Evolutionary conservation across 2,797 vertebrate species (phyloP), one percentile per base, ranked within the genome.

Genomic region (Brachymystax lenok): DNA sequence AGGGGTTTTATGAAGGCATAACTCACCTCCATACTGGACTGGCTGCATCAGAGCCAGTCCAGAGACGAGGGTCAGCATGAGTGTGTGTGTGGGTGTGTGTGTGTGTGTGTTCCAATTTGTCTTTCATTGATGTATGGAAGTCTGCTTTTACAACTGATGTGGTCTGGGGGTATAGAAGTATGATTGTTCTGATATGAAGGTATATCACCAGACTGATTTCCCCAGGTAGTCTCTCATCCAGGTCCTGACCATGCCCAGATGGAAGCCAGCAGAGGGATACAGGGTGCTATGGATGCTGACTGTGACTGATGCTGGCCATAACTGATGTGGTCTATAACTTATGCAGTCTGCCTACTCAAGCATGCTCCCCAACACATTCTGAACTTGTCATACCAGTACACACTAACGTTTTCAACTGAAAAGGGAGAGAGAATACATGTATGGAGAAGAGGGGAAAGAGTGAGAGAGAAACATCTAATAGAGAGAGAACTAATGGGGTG

Each of bases 1-100:
- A 21, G 17, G 35, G 27, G 27, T 74, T 77, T 82, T 79, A 82
- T 80, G 79, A 72, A 46, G 74, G 67, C 75, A 84, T 80, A 80
- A 82, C 67, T 82, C 81, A 74, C 21, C 69, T 71, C 24, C n/a
- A 33, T 50, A 51, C 5, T 13, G 35, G 21, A 33, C 3, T 8
- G 51, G 64, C 64, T 16, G 27, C 1, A 13, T 66, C 5, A 2
- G 64, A 5, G 4, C 64, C 24, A 24, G 24, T 24, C 24, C 24
- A 24, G 5, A 27, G 14, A 30, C 14, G 14, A 30, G 64, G 16
- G 64, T 67, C 5, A 17, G 30, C 5, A 5, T 14, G 64, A 24
- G 68, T 27, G 1, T 64, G 13, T 27, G 61, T 27, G 13, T 6
- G 12, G 12, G 24, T 13, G 24, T 27, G 61, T 64, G 17, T 64